Base-by-base conservation (phyloP, 2,888 invertebrate species). In the Chaetoderma sp. region DNA sequence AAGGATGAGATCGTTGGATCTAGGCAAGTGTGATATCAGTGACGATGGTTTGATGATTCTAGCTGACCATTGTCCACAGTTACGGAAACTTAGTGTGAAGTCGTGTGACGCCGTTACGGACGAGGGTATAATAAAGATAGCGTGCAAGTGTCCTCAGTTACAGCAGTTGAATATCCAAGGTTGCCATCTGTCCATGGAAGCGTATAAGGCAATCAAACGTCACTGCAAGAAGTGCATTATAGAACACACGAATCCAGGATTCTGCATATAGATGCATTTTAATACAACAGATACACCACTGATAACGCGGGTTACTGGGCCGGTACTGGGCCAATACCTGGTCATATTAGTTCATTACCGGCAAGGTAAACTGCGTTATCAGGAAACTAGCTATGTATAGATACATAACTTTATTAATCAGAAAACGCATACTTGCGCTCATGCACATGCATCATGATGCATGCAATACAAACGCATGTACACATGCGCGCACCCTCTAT, bases 171-270 rank as follows among this genome's bases (percentile, higher is more conserved):
- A 96, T 84, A 95, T 96, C 70, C 95, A 96, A 81, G 96, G 96
- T 86, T 96, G 96, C 68, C 93, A 94, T 66, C 93, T 96, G 74
- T 94, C 95, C 4, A 88, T 94, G 49, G 91, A 95, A 76, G 95
- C 95, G 0, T 96, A 96, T 84, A 88, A 94, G 77, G 94, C 95
- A 4, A 94, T 96, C 47, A 95, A 95, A 86, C 94, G 93, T 83
- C 95, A 94, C 84, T 96, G 96, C 87, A 94, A 94, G 80, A 88
- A 94, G 78, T 96, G 96, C 87, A 93, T 96, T 72, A 96, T 96
- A 73, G 96, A 96, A 85, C 96, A 96, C 83, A 96, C 96, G 1
- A 96, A 96, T 87, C 96, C 96, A 69, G 95, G 95, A 30, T 95
- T 96, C 86, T 95, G 27, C 42, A 33, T 28, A 45, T 21, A 47